Conservation (phyloP, 2,888 invertebrate genomes). For the Neocrepidodera transversa region DNA sequence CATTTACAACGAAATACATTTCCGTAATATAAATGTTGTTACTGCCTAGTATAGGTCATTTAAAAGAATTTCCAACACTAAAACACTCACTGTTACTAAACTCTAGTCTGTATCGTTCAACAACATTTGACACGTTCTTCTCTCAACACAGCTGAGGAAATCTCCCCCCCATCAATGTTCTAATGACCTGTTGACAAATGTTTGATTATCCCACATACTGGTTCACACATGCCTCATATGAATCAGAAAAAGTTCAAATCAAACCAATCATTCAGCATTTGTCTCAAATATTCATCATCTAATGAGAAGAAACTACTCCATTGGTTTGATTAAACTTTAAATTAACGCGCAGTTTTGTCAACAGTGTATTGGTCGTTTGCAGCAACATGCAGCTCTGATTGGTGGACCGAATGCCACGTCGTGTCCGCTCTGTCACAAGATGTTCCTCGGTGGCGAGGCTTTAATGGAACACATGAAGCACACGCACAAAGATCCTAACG, state of each 20-base stretch:
- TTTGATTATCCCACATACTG: neutral
- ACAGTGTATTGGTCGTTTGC: slow-evolving; percentile 93
- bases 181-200: slow-evolving; percentile 10
- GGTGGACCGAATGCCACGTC: slow-evolving; percentile 91
- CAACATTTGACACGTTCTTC: slow-evolving; percentile 1
- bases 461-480: slow-evolving; percentile 97
- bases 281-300: slow-evolving; percentile 27
- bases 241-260: slow-evolving; percentile 42
- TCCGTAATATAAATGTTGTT: too few relatives aligned
- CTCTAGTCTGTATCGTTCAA: slow-evolving; percentile 21
- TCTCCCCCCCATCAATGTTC: neutral
- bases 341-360: slow-evolving; percentile 64
- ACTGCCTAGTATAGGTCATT: neutral
- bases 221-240: slow-evolving; percentile 9
- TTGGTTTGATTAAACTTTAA: slow-evolving; percentile 54
- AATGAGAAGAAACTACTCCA: slow-evolving; percentile 38
- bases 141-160: neutral
- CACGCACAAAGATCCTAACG: slow-evolving; percentile 91
- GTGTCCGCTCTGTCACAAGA: slow-evolving; percentile 93
- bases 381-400: slow-evolving; percentile 93
- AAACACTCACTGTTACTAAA: neutral
- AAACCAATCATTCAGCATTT: slow-evolving; percentile 42
- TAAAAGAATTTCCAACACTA: neutral
- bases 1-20: neutral
- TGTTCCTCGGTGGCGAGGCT: slow-evolving; percentile 91